Base-by-base conservation (phyloP, 2,113 vertebrate species). In the Pseudolaguvia tuberculata region DNA sequence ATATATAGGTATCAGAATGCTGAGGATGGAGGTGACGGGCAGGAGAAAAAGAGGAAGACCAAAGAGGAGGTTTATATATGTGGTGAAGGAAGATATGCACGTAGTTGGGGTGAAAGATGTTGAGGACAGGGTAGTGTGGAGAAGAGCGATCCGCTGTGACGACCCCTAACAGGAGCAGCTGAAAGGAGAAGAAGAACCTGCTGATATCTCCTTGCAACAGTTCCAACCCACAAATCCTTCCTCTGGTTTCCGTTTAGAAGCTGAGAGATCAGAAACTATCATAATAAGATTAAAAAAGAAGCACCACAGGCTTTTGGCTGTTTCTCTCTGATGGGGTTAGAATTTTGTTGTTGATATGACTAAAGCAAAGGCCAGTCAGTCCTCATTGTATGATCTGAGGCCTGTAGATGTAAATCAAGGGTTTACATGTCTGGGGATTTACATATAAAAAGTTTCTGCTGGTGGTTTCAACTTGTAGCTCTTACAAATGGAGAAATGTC, bases 181-280 rank as follows among this genome's bases (percentile, higher is more conserved):
- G n/a, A n/a, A n/a, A n/a, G n/a, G n/a, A n/a, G n/a, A n/a, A n/a
- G n/a, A n/a, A n/a, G n/a, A n/a, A n/a, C n/a, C n/a, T n/a, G n/a
- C n/a, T n/a, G n/a, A n/a, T n/a, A n/a, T n/a, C n/a, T n/a, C n/a
- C n/a, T n/a, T n/a, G 72, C 51, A 27, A 18, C 73, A 75, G n/a
- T 66, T 14, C 27, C 12, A 51, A 62, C 20, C 48, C 39, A 18
- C 18, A 7, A 50, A 59, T 55, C 31, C 72, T 75, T 39, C 31
- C 29, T 55, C 7, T 29, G n/a, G 55, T 65, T 39, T 27, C 10
- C 27, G 66, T 75, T 66, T 18, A 75, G 51, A 66, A 56, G 62
- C 62, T 56, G 73, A 74, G 55, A 62, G 31, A 74, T 52, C 59
- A 55, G 50, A 65, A 55, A 75, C 35, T 75, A 35, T 66, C 21